Evolutionary conservation across 2,113 vertebrate species (phyloP), one percentile per base, ranked within the genome.

Genomic region (Serinus canaria): DNA sequence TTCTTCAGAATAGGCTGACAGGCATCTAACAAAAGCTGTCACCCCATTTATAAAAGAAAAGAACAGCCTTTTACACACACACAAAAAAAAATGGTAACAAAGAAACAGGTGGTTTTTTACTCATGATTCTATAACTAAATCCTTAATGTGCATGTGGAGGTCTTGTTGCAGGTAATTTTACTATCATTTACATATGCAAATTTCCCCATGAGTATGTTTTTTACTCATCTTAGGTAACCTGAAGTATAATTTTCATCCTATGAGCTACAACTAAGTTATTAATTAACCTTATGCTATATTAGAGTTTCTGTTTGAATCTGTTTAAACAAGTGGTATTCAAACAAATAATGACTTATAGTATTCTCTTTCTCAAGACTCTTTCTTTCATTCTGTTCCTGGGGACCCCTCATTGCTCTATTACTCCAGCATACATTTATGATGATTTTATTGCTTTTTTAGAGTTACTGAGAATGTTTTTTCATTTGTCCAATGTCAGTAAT

Each of bases 341-440:
- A 74, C 3, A 39, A 81, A 44, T 10, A 59, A 46, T 0, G 0
- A 53, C 41, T 60, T 75, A 15, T 18, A 68, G 1, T 21, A 18
- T 60, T 60, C 16, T 67, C 22, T 39, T 74, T 22, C 35, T 74
- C 15, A 17, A 66, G 33, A 33, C 10, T 43, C 31, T 25, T 52
- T 16, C 9, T 56, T 79, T 43, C 6, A 16, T 49, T 63, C 52
- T 59, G 3, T 24, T 56, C 37, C 24, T 60, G 20, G 23, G 16
- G 24, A 25, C 28, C 82, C 24, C 52, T 82, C 13, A 30, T 39
- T 59, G 19, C 33, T 59, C 27, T 19, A 20, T 44, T 66, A 25
- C 4, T 74, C 27, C 28, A 67, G 19, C 39, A 75, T 7, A 2
- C 6, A 24, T 18, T 39, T 60, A 37, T 60, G 14, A 31, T 15